These are phyloP conservation scores for Hypanus sabinus DNA, from an alignment of 2,113 vertebrate genomes.

Conservation along the genomic window DNA sequence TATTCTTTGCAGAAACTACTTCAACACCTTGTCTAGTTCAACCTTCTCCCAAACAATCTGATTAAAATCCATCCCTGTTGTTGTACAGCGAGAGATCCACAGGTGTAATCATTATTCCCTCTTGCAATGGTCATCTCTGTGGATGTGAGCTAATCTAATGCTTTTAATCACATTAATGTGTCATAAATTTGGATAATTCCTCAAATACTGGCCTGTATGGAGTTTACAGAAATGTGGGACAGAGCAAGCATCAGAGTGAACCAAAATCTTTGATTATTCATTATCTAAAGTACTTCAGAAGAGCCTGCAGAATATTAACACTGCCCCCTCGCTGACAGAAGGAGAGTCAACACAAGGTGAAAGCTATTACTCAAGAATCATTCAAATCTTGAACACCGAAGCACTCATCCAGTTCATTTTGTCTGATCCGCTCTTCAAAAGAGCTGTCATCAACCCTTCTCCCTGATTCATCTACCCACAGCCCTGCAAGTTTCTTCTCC, in stretches of 20 bases:
- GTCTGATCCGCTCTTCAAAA: background rate
- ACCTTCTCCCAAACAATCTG: background rate
- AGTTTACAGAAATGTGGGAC: background rate
- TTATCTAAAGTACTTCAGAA: background rate
- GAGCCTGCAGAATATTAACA: background rate
- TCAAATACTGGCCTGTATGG: background rate
- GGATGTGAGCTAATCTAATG: background rate
- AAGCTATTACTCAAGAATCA: background rate
- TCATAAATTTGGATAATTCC: background rate
- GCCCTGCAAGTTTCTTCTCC: background rate
- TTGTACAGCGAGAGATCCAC: background rate
- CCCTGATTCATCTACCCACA: background rate
- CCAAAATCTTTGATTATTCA: background rate
- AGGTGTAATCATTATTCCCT: background rate
- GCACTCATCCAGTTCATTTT: background rate
- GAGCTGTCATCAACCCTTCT: background rate
- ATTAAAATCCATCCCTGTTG: background rate
- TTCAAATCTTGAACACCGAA: background rate
- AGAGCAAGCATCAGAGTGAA: background rate
- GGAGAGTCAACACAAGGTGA: background rate
- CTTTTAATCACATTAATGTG: background rate
- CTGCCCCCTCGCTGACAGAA: background rate
- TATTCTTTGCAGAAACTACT: background rate
- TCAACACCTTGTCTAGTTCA: background rate
- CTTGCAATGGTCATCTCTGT: background rate